Evolutionary conservation across 2,113 vertebrate genomes (phyloP).

Genomic region (Oncorhynchus gorbuscha): DNA sequence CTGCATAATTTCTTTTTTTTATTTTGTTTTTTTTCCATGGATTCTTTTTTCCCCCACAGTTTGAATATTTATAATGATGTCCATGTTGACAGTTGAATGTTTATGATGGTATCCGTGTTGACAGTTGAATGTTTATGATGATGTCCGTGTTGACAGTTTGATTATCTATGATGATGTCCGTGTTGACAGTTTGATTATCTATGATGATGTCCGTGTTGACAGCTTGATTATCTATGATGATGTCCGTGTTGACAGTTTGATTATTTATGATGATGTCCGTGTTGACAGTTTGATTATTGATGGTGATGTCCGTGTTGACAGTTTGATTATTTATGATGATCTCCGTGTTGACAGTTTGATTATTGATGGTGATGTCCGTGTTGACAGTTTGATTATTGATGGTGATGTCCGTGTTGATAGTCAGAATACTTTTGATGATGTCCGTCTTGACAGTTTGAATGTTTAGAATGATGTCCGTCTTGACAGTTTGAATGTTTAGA

Average conservation of each 20-base stretch:
- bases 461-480: constrained; percentile 14
- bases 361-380: constrained; percentile 22
- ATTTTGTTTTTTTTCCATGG: constrained; percentile 6
- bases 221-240: no score
- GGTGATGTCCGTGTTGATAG: neutral
- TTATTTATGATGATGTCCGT: no score
- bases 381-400: constrained; percentile 5
- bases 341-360: no score
- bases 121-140: no score
- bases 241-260: no score
- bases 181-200: no score
- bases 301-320: neutral
- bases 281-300: no score
- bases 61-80: constrained; percentile 23
- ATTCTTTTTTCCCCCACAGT: constrained; percentile 24
- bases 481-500: constrained; percentile 11
- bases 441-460: constrained; percentile 13
- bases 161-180: constrained; percentile 17
- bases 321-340: neutral
- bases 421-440: constrained; percentile 20
- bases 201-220: neutral
- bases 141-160: constrained; percentile 3
- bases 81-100: constrained; percentile 18
- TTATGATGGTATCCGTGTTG: neutral
- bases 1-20: neutral